Conservation (phyloP, 2,888 invertebrate species). For the Caenorhabditis plicata region DNA sequence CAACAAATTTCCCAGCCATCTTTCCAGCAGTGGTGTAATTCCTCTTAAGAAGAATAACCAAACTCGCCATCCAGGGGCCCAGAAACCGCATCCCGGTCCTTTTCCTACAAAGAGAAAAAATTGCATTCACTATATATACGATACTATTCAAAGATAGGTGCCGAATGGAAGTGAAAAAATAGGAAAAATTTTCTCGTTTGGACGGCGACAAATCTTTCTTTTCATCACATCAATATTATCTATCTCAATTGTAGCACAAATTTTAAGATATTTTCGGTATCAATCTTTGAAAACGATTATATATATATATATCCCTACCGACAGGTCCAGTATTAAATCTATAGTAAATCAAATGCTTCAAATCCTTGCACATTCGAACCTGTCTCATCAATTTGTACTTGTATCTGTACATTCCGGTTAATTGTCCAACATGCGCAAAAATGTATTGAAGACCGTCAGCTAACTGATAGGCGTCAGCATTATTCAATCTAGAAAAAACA, state of each 20-base stretch:
- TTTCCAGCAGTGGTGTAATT: conserved; percentile 92
- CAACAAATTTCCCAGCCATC: conserved; percentile 97
- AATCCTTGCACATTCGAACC: conserved; percentile 94
- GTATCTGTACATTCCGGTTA: conserved; percentile 95
- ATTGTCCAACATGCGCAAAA: conserved; percentile 97
- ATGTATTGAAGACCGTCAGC: conserved; percentile 98
- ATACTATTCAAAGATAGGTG: too few species aligned
- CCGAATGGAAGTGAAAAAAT: too few species aligned
- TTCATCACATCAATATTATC: too few species aligned
- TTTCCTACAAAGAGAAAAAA: conserved; percentile 44
- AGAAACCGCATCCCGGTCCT: conserved; percentile 65
- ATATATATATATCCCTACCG: too few species aligned
- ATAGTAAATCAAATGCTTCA: conserved; percentile 98
- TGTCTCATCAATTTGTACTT: conserved; percentile 67
- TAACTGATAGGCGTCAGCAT: conserved; percentile 96
- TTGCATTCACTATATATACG: too few species aligned
- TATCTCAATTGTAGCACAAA: too few species aligned
- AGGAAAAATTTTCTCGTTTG: too few species aligned
- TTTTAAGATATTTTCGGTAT: background rate
- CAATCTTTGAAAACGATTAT: background rate
- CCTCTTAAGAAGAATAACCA: conserved; percentile 99
- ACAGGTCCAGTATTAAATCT: conserved; percentile 70
- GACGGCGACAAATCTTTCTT: too few species aligned
- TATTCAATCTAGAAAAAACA: conserved; percentile 76
- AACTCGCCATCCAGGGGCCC: conserved; percentile 84